Percentiles rank a stretch among this genome's conserved stretches.
Conservation (phyloP, 2,888 invertebrate species). For the Drosophila niveifrons region DNA sequence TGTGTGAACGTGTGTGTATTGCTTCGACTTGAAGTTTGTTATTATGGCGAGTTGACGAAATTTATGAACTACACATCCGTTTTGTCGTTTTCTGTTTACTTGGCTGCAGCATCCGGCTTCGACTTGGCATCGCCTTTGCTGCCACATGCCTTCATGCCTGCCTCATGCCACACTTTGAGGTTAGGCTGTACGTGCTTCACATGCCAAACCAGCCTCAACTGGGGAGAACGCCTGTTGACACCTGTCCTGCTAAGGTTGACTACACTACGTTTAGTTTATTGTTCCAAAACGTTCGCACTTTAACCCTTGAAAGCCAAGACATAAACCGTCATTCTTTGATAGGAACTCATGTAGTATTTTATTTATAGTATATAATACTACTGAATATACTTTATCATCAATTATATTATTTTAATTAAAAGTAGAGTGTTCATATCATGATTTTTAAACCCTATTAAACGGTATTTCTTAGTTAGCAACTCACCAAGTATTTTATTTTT, state of each 20-base stretch:
- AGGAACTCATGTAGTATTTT: too few species aligned
- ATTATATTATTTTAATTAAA: too few species aligned
- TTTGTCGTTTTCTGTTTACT: conserved; percentile 73
- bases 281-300: conserved; percentile 31
- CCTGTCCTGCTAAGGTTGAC: conserved; percentile 57
- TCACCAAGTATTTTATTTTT: too few species aligned
- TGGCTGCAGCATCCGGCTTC: conserved; percentile 67
- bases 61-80: conserved; percentile 82
- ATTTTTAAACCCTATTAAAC: too few species aligned
- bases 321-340: background rate
- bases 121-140: conserved; percentile 32
- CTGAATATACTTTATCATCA: too few species aligned
- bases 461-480: too few species aligned
- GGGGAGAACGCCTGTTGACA: conserved; percentile 54
- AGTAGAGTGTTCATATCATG: too few species aligned
- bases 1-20: conserved; percentile 6
- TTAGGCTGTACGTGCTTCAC: conserved; percentile 69
- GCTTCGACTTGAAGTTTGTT: conserved; percentile 63
- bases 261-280: conserved; percentile 54
- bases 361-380: too few species aligned
- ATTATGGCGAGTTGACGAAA: conserved; percentile 79
- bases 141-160: conserved; percentile 15
- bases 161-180: conserved; percentile 58
- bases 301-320: conserved; percentile 37
- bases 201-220: conserved; percentile 49